Evolutionary conservation across 2,797 vertebrate genomes (phyloP).

Genomic region (Anas bernieri): DNA sequence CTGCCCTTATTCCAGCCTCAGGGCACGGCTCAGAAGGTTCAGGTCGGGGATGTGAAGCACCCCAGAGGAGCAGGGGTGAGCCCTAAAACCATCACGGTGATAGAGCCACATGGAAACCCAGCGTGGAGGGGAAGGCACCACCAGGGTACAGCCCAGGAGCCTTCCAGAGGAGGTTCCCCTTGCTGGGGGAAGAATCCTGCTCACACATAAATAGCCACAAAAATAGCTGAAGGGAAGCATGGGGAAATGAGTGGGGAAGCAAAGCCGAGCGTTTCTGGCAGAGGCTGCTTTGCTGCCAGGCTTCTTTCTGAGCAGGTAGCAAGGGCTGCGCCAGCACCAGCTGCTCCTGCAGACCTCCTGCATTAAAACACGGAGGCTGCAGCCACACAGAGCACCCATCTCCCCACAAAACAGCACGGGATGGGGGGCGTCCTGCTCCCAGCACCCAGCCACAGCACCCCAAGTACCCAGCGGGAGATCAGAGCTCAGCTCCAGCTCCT

Average conservation of each 20-base stretch:
- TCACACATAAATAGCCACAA: neutral
- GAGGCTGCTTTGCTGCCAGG: neutral
- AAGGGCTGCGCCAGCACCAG: neutral
- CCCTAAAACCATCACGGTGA: neutral
- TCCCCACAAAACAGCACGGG: neutral
- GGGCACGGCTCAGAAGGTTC: neutral
- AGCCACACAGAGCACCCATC: neutral
- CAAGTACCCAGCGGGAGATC: neutral
- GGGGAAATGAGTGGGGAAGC: neutral
- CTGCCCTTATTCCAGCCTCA: neutral
- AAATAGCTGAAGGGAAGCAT: conserved; percentile 6
- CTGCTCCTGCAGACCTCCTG: neutral
- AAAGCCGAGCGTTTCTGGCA: neutral
- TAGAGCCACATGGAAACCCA: accelerated
- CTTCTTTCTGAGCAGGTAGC: neutral
- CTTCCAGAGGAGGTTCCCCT: neutral
- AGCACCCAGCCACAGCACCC: neutral
- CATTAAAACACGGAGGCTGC: neutral
- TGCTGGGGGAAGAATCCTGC: neutral
- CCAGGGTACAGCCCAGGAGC: neutral
- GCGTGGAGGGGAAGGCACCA: neutral
- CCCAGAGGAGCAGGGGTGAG: too few species aligned
- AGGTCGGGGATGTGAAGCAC: neutral
- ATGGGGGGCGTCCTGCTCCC: neutral
- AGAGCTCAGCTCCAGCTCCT: neutral